Percentiles rank a stretch among this genome's conserved stretches.
These are phyloP conservation scores for Euzophera pinguis DNA, from an alignment of 2,888 invertebrate species.

Conservation along the genomic window DNA sequence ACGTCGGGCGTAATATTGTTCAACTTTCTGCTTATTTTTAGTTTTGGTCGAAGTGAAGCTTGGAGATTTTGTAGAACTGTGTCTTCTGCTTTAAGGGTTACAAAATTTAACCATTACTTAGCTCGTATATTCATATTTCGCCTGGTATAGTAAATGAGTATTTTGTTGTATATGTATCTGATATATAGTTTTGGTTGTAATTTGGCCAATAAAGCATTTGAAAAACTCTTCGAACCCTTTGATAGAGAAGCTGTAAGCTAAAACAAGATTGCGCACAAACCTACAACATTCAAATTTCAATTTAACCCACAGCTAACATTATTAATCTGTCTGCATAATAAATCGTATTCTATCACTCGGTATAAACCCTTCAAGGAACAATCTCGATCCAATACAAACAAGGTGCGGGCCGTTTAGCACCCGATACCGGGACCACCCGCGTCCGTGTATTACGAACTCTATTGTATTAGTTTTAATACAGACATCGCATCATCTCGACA, in stretches of 20 bases:
- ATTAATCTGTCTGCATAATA: not conserved
- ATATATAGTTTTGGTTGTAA: no score
- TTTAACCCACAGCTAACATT: not conserved
- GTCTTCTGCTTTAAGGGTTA: no score
- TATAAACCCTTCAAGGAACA: not conserved
- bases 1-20: conserved; percentile 15
- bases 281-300: no score
- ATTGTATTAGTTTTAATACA: not conserved
- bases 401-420: not conserved
- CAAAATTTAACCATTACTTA: no score
- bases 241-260: no score
- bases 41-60: not conserved
- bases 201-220: no score
- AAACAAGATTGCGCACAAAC: no score
- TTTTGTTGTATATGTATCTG: no score
- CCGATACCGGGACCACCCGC: conserved; percentile 1
- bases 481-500: not conserved
- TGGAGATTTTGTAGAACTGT: no score
- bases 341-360: not conserved
- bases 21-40: not conserved
- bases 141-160: no score
- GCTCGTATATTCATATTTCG: no score
- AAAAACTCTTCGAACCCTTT: no score
- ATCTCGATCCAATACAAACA: not conserved
- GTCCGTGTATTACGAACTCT: not conserved